phyloP scores from a whole-genome alignment of 2,113 vertebrate genomes.

The Bubo blakistoni region DNA sequence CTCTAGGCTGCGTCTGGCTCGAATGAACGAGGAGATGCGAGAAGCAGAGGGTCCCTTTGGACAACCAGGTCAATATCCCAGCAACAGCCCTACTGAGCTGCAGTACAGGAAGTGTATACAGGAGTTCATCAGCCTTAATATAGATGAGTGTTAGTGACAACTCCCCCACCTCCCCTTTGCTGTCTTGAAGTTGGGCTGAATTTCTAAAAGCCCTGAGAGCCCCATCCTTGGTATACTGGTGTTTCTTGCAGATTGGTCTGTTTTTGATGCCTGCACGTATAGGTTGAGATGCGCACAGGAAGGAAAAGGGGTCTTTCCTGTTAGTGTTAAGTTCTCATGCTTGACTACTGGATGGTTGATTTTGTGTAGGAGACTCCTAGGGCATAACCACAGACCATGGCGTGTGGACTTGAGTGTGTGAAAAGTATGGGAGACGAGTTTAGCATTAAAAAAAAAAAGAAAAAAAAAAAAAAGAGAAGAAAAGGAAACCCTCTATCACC shows the following conservation, averaged over 20 bases:
- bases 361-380: neutral
- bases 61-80: constrained; percentile 88
- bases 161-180: neutral
- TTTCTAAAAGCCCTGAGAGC: constrained; percentile 6
- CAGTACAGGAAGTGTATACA: constrained; percentile 97
- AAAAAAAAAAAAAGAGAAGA: neutral
- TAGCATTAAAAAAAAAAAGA: neutral
- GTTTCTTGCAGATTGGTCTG: constrained; percentile 30
- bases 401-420: neutral
- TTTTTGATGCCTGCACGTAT: constrained; percentile 11
- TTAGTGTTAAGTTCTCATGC: neutral
- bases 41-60: constrained; percentile 90
- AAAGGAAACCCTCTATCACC: neutral
- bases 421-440: neutral
- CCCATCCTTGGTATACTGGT: constrained; percentile 32
- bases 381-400: neutral
- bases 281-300: neutral
- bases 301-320: neutral
- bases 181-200: constrained; percentile 7
- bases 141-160: constrained; percentile 86
- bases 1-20: constrained; percentile 89
- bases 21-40: constrained; percentile 98
- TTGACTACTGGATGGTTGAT: constrained; percentile 41
- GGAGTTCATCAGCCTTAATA: constrained; percentile 94
- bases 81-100: constrained; percentile 93